These are phyloP conservation scores for Parasteatoda lunata DNA, from an alignment of 2,888 invertebrate genomes.

Conservation along the genomic window DNA sequence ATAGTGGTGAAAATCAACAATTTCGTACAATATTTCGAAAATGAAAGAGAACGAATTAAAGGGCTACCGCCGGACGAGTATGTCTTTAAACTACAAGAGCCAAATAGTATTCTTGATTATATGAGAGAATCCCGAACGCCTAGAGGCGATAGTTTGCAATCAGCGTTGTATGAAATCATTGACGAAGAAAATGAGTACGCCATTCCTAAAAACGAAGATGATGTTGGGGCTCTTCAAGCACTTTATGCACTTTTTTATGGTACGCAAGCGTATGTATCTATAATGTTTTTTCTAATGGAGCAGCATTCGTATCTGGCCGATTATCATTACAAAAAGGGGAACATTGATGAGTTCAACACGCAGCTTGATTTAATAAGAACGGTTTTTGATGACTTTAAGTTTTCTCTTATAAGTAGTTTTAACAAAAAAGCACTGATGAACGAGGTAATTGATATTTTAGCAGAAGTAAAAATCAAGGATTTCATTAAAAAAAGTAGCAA, in stretches of 20 bases:
- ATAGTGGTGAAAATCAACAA: not conserved
- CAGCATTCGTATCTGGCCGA: not conserved
- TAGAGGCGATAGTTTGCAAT: not conserved
- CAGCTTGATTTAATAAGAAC: not conserved
- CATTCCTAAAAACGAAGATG: not conserved
- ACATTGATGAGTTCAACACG: not conserved
- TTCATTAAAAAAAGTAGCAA: not conserved
- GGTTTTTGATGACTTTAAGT: not conserved
- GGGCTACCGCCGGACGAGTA: not conserved
- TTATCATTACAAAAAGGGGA: not conserved
- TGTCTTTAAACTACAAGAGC: not conserved
- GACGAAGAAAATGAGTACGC: not conserved
- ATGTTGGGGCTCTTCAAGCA: not conserved
- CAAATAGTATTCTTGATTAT: not conserved
- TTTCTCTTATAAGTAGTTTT: not conserved
- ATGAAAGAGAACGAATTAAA: not conserved
- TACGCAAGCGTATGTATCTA: not conserved
- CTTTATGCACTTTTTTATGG: not conserved
- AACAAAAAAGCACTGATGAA: not conserved
- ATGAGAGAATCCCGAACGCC: not conserved
- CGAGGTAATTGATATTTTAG: not conserved
- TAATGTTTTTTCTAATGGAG: conserved; percentile 1
- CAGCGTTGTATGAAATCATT: not conserved
- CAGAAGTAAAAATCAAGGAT: not conserved
- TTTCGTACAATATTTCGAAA: not conserved